These are phyloP conservation scores for Formica selysi DNA, from an alignment of 1,140 invertebrate genomes.

Conservation along the genomic window DNA sequence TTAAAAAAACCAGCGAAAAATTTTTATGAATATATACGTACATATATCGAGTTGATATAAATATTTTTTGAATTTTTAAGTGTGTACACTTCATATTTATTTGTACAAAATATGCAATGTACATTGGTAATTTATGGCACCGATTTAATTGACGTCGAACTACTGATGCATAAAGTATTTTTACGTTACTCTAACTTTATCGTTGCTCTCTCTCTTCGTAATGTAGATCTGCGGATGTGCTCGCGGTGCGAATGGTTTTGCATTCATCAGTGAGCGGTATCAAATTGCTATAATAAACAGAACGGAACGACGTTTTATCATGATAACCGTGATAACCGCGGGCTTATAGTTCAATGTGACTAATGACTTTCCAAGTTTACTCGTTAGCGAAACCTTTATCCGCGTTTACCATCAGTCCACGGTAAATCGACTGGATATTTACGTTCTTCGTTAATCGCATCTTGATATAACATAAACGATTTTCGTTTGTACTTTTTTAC, in stretches of 20 bases:
- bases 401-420: background rate
- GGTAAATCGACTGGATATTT: conserved; percentile 24
- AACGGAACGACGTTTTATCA: conserved; percentile 35
- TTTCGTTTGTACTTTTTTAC: background rate
- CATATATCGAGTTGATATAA: background rate
- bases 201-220: background rate
- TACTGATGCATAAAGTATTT: background rate
- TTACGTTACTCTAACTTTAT: background rate
- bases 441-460: conserved; percentile 11
- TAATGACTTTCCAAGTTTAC: conserved; percentile 56
- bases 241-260: conserved; percentile 23
- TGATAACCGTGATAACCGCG: conserved; percentile 39
- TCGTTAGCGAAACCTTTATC: conserved; percentile 48
- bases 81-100: background rate
- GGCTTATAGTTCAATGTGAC: conserved; percentile 37
- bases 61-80: conserved; percentile 1
- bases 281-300: conserved; percentile 48
- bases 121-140: background rate
- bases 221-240: background rate
- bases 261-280: conserved; percentile 19
- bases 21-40: background rate
- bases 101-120: background rate
- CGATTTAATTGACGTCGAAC: background rate
- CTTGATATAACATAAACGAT: background rate
- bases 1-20: background rate